These are phyloP conservation scores for Macrotis lagotis DNA, from an alignment of 2,113 vertebrate species.

Conservation along the genomic window DNA sequence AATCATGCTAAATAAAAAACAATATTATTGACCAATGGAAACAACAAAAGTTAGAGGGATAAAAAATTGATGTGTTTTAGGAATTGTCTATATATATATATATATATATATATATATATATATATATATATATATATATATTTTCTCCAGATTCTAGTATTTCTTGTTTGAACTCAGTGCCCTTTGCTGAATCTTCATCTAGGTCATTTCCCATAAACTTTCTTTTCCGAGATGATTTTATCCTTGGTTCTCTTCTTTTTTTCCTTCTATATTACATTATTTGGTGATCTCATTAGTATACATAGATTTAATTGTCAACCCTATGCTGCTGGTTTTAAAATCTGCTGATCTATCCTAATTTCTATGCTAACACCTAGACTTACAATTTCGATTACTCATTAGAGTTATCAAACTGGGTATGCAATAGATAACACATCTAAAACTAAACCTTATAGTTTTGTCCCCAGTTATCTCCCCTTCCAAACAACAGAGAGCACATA, in stretches of 20 bases:
- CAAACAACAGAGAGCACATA: neutral
- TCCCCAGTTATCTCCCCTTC: neutral
- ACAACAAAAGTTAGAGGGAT: neutral
- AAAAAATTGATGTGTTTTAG: neutral
- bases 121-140: neutral
- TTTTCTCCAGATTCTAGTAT: neutral
- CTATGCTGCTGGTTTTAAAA: neutral
- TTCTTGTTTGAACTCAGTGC: neutral
- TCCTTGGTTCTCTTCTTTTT: neutral
- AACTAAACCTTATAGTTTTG: neutral
- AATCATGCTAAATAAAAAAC: neutral
- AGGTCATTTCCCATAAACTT: neutral
- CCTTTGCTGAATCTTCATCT: neutral
- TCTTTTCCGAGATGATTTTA: neutral
- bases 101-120: neutral
- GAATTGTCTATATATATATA: neutral
- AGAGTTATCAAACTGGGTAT: neutral
- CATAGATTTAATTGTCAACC: neutral
- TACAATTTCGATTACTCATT: neutral
- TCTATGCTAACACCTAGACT: neutral
- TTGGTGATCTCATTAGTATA: neutral
- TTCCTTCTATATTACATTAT: neutral
- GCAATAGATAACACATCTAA: neutral
- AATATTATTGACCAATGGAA: neutral
- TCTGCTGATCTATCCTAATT: neutral